Evolutionary conservation across 2,888 invertebrate species (phyloP).

Genomic region (Arrhopalites spinosus): DNA sequence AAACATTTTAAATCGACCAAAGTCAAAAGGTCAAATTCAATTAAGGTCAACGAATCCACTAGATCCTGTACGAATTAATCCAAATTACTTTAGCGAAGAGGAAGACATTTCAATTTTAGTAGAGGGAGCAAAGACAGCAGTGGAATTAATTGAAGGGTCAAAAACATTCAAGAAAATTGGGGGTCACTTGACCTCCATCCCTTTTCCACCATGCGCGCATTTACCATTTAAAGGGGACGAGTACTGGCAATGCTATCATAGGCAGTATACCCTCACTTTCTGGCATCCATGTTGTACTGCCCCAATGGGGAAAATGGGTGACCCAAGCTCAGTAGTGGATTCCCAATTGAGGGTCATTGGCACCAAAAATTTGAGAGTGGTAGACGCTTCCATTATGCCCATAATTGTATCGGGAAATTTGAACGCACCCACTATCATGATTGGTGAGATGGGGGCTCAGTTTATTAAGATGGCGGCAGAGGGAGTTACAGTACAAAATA

Average conservation of each 20-base stretch:
- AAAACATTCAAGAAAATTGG: constrained; percentile 42
- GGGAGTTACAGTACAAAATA: too few relatives aligned
- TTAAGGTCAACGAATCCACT: too few relatives aligned
- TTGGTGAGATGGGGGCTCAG: constrained; percentile 39
- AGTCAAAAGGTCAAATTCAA: too few relatives aligned
- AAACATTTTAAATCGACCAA: constrained; percentile 48
- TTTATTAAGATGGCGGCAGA: too few relatives aligned
- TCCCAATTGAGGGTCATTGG: constrained; percentile 8
- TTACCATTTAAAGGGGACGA: constrained; percentile 43
- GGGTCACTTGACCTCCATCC: not conserved
- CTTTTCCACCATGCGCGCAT: constrained; percentile 39
- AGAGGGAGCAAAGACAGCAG: constrained; percentile 28
- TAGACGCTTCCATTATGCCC: constrained; percentile 11
- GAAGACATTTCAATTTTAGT: too few relatives aligned
- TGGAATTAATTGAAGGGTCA: constrained; percentile 42
- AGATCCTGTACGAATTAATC: too few relatives aligned
- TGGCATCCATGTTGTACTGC: not conserved
- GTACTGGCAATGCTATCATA: constrained; percentile 46
- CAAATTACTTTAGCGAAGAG: too few relatives aligned
- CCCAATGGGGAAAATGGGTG: not conserved
- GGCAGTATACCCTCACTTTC: constrained; percentile 46
- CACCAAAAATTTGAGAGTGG: not conserved
- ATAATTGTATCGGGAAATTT: not conserved
- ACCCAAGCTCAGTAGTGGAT: not conserved
- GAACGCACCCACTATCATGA: constrained; percentile 16